Percentiles rank a stretch among this genome's conserved stretches.
These are phyloP conservation scores for Anastrepha ludens DNA, from an alignment of 1,140 invertebrate species.

Conservation along the genomic window DNA sequence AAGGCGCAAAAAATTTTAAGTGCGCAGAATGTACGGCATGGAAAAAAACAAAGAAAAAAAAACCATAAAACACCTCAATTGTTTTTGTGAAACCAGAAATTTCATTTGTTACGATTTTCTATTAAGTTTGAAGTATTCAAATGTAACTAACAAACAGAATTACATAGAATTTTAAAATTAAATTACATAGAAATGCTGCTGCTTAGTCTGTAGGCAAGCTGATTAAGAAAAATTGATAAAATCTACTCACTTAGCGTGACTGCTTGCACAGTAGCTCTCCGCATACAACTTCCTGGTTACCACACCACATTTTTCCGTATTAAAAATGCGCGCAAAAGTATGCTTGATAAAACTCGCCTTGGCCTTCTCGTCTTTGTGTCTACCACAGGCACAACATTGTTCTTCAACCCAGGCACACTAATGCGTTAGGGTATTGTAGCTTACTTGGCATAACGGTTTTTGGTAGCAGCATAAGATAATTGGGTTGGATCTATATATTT, in stretches of 20 bases:
- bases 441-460: too few species aligned
- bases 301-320: neutral
- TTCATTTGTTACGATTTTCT: neutral
- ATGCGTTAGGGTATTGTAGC: too few species aligned
- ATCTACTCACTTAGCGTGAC: neutral
- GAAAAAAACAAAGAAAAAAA: too few species aligned
- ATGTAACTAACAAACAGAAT: neutral
- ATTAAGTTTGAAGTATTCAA: neutral
- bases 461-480: too few species aligned
- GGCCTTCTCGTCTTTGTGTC: too few species aligned
- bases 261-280: too few species aligned
- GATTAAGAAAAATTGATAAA: slow-evolving; percentile 8
- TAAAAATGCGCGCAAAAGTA: neutral
- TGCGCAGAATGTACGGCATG: neutral
- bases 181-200: neutral
- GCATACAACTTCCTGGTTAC: neutral
- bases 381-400: too few species aligned
- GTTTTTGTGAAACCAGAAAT: neutral
- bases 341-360: neutral
- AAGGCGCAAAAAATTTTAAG: too few species aligned
- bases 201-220: neutral
- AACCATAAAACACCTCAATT: neutral
- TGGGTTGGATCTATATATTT: too few species aligned
- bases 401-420: too few species aligned
- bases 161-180: too few species aligned